A percentile compares a stretch with the other conserved stretches of the same genome.
These are phyloP conservation scores for Ommatoiulus sabulosus DNA, from an alignment of 2,888 invertebrate genomes.

Conservation along the genomic window DNA sequence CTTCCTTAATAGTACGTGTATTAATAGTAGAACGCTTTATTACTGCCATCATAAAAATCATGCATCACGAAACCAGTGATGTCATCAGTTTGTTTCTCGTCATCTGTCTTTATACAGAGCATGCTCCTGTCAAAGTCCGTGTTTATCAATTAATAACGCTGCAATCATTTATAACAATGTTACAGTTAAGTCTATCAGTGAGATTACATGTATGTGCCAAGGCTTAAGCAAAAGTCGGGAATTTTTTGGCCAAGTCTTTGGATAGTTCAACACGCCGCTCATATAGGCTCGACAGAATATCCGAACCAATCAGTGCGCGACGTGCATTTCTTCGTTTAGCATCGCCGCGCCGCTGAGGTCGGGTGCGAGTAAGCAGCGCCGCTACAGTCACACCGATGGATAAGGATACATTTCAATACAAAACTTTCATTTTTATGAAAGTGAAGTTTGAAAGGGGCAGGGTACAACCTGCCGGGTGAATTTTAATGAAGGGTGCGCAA, in stretches of 20 bases:
- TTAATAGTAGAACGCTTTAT: background rate
- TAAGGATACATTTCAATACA: background rate
- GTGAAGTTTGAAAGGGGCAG: background rate
- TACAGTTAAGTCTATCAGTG: background rate
- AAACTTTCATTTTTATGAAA: background rate
- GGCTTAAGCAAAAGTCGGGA: too few relatives aligned
- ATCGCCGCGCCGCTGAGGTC: too few relatives aligned
- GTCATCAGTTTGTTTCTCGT: background rate
- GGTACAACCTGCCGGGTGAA: background rate
- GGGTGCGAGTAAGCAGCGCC: too few relatives aligned
- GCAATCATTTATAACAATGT: background rate
- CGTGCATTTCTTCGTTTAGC: too few relatives aligned
- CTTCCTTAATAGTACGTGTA: background rate
- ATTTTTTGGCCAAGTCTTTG: background rate
- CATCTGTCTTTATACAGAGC: background rate
- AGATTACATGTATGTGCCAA: background rate
- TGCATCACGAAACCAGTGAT: constrained; percentile 3
- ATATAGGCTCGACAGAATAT: too few relatives aligned
- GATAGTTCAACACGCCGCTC: too few relatives aligned
- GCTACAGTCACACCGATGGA: too few relatives aligned
- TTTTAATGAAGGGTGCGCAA: background rate
- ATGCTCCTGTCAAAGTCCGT: background rate
- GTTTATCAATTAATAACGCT: background rate
- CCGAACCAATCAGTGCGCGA: too few relatives aligned
- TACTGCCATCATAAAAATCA: background rate